phyloP scores from a whole-genome alignment of 2,888 invertebrate species.

The Patella depressa region DNA sequence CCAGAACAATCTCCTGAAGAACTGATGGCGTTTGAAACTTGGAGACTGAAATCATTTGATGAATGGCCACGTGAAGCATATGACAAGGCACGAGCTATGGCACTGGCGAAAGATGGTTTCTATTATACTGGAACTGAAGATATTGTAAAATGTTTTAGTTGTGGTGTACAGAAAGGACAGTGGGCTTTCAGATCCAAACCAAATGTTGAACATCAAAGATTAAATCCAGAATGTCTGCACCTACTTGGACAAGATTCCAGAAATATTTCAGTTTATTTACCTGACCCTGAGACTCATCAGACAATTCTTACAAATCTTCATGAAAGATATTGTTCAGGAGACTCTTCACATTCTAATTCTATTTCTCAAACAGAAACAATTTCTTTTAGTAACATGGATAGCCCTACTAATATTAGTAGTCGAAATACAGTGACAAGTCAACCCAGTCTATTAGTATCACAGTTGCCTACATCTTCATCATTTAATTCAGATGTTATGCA shows the following conservation, averaged over 20 bases:
- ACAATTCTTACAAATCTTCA: background rate
- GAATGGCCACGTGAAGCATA: background rate
- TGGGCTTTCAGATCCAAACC: conserved; percentile 14
- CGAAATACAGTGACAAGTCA: background rate
- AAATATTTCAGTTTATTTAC: conserved; percentile 13
- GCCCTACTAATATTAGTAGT: conserved; percentile 4
- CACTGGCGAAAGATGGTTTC: conserved; percentile 19
- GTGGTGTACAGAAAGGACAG: conserved; percentile 3
- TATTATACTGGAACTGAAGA: conserved; percentile 13
- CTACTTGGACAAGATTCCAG: background rate
- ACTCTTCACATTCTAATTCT: background rate
- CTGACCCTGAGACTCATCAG: background rate
- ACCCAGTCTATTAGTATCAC: background rate
- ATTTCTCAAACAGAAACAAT: background rate
- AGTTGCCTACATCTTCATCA: too few relatives aligned
- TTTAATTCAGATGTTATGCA: background rate
- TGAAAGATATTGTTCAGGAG: conserved; percentile 10
- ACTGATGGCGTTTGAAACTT: conserved; percentile 11
- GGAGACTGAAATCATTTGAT: conserved; percentile 13
- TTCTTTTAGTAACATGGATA: background rate
- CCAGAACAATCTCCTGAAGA: too few relatives aligned
- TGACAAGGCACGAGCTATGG: conserved; percentile 15
- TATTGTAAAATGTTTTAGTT: conserved; percentile 17
- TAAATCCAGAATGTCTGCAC: conserved; percentile 6
- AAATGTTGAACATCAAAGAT: conserved; percentile 6